Percentiles rank a stretch among this genome's conserved stretches.
These are phyloP conservation scores for Lamellibrachia satsuma DNA, from an alignment of 2,888 invertebrate species.

Conservation along the genomic window DNA sequence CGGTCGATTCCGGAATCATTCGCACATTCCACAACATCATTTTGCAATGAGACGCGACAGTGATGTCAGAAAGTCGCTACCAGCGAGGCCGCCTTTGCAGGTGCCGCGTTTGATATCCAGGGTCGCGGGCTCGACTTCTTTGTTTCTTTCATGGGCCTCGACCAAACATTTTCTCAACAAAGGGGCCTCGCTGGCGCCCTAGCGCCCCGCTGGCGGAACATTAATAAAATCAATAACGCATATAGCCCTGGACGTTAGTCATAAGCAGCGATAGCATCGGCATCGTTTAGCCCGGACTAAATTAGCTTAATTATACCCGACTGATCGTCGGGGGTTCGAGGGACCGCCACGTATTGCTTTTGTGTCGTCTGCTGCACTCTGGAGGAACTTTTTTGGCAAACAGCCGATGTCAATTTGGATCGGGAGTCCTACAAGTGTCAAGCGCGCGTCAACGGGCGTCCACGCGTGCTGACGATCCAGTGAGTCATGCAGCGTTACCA, in stretches of 20 bases:
- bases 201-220: not conserved
- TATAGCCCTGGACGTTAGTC: not conserved
- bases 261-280: not conserved
- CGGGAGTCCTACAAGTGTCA: not conserved
- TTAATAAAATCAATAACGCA: slow-evolving; percentile 11
- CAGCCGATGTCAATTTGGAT: not conserved
- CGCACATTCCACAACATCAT: not conserved
- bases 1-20: slow-evolving; percentile 11
- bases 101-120: not conserved
- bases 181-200: not conserved
- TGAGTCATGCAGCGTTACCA: not conserved
- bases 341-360: not conserved
- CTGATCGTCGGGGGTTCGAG: not conserved
- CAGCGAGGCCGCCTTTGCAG: not conserved
- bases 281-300: not conserved
- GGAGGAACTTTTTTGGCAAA: not conserved
- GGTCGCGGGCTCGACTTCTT: not conserved
- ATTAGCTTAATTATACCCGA: not conserved
- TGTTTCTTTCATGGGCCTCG: not conserved
- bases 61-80: slow-evolving; percentile 9
- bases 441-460: not conserved
- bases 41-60: not conserved
- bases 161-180: not conserved
- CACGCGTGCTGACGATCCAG: not conserved
- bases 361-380: not conserved